A percentile compares a stretch with the other conserved stretches of the same genome.
Evolutionary conservation across 1,140 invertebrate genomes (phyloP).

Genomic region (Gonatopus flavifemur): DNA sequence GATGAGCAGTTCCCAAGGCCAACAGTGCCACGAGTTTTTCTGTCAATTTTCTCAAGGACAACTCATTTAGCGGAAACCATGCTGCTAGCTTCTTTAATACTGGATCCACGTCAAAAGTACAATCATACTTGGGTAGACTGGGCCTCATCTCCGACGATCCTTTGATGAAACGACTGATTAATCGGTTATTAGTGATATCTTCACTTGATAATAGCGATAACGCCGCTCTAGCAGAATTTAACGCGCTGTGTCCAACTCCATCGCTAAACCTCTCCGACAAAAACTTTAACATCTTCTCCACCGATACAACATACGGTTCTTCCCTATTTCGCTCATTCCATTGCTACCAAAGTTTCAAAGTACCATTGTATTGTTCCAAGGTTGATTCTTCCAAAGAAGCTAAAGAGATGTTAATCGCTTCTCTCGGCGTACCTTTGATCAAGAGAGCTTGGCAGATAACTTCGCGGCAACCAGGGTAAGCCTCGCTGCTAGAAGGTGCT

Average conservation of each 20-base stretch:
- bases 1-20: constrained; percentile 13
- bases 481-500: background rate
- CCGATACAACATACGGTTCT: background rate
- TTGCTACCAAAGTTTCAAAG: constrained; percentile 5
- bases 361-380: constrained; percentile 5
- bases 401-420: constrained; percentile 5
- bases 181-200: background rate
- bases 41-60: constrained; percentile 3
- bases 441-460: constrained; percentile 7
- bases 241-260: background rate
- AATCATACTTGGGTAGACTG: constrained; percentile 18
- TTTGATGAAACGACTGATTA: background rate
- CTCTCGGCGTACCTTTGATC: background rate
- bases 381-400: constrained; percentile 6
- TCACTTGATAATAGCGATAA: background rate
- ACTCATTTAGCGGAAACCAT: background rate
- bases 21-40: constrained; percentile 17
- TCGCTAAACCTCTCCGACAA: background rate
- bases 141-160: background rate
- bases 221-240: background rate
- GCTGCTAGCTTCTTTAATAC: background rate
- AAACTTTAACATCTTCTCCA: background rate
- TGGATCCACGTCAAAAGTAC: constrained; percentile 16
- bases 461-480: background rate
- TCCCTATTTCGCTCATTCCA: background rate